A percentile compares a stretch with the other conserved stretches of the same genome.
Evolutionary conservation across 2,113 vertebrate genomes (phyloP).

Genomic region (Osmerus eperlanus): DNA sequence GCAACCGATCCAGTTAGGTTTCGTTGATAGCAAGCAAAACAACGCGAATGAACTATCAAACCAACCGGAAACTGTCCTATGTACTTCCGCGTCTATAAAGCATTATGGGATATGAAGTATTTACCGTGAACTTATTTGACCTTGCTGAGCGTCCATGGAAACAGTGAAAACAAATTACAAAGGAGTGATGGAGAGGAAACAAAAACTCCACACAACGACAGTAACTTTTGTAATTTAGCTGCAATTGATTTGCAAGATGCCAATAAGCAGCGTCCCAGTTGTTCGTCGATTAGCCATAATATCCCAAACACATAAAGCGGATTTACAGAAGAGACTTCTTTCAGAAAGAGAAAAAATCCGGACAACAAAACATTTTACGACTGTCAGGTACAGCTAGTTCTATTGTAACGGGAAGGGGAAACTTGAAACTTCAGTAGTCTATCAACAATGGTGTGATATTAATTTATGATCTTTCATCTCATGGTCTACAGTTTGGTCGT

Average conservation of each 20-base stretch:
- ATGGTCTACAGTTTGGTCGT: no score
- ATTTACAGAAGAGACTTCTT: constrained; percentile 31
- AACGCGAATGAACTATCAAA: not conserved
- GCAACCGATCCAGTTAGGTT: not conserved
- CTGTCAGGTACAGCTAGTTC: not conserved
- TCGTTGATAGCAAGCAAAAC: constrained; percentile 16
- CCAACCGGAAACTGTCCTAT: constrained; percentile 13
- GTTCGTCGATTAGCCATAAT: constrained; percentile 41
- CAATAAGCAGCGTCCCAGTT: constrained; percentile 38
- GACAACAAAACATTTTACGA: not conserved
- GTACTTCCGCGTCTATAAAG: not conserved
- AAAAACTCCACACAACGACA: not conserved
- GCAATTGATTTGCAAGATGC: constrained; percentile 27
- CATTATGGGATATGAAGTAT: constrained; percentile 21
- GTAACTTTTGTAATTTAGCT: not conserved
- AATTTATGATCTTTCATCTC: no score
- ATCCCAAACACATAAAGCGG: constrained; percentile 32
- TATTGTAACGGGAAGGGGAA: not conserved
- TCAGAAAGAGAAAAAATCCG: constrained; percentile 11
- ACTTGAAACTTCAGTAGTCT: not conserved
- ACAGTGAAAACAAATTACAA: constrained; percentile 2
- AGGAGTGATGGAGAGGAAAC: not conserved
- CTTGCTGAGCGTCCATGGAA: constrained; percentile 5
- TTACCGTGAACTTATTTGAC: not conserved
- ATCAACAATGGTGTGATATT: not conserved